These are phyloP conservation scores for Charadrius vociferus DNA, from an alignment of 2,113 vertebrate genomes.

Conservation along the genomic window DNA sequence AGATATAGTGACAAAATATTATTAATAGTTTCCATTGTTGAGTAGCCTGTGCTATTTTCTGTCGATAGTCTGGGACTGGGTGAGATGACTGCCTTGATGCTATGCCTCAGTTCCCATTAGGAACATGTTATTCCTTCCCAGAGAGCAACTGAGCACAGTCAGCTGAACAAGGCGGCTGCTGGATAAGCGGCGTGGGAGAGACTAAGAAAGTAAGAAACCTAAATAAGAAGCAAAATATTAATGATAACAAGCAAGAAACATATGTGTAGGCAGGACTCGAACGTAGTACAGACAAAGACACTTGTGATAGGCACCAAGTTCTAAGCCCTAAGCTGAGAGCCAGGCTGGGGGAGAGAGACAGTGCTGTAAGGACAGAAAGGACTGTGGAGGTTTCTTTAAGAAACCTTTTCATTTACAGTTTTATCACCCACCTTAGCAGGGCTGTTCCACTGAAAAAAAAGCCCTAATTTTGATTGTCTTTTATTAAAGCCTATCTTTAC, in stretches of 20 bases:
- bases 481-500: not conserved
- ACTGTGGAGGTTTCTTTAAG: not conserved
- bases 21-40: not conserved
- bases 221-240: not conserved
- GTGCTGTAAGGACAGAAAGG: not conserved
- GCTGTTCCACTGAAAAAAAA: not conserved
- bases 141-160: no score
- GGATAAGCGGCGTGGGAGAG: not conserved
- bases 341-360: not conserved
- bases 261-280: not conserved
- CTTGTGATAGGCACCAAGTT: not conserved
- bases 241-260: not conserved
- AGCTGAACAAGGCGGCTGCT: not conserved
- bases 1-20: not conserved
- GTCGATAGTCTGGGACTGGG: not conserved
- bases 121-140: not conserved
- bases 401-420: not conserved
- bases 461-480: not conserved
- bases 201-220: not conserved
- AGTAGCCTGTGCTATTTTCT: not conserved
- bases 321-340: not conserved
- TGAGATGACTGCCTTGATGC: not conserved
- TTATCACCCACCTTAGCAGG: not conserved
- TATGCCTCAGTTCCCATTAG: not conserved
- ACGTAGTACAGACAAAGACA: not conserved